Percentiles rank a stretch among this genome's conserved stretches.
Evolutionary conservation across 92 coral and sea anemone species (phyloP).

Genomic region (Desmophyllum pertusum): DNA sequence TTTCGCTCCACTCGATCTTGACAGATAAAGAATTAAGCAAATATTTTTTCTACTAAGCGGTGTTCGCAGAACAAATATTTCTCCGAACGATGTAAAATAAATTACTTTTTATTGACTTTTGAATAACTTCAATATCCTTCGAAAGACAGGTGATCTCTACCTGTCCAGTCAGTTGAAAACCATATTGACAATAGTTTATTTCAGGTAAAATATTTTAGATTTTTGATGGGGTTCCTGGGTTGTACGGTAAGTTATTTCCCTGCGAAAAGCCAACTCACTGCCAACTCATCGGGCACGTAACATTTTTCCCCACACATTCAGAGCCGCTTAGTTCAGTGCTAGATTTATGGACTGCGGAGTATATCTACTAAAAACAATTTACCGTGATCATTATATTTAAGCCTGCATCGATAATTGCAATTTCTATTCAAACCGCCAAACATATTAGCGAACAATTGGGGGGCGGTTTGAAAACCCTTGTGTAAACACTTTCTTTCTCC

Average conservation of each 20-base stretch:
- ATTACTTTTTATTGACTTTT: neutral
- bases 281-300: too few relatives aligned
- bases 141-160: neutral
- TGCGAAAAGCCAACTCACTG: neutral
- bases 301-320: neutral
- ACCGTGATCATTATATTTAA: constrained; percentile 13
- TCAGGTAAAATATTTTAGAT: neutral
- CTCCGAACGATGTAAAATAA: neutral
- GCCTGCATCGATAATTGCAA: constrained; percentile 9
- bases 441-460: constrained; percentile 28
- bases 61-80: neutral
- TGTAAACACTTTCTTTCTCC: constrained; percentile 35
- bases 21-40: neutral
- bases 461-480: constrained; percentile 33
- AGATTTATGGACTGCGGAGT: too few relatives aligned
- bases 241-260: neutral
- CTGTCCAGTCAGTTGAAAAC: neutral
- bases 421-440: constrained; percentile 17
- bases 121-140: neutral
- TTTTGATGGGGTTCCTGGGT: neutral
- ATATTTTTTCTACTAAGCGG: neutral
- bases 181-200: neutral
- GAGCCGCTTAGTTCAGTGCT: neutral
- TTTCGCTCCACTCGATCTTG: neutral
- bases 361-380: constrained; percentile 1